Conservation (phyloP, 64 coral and sea anemone genomes). For the Stichodactyla mertensii region DNA sequence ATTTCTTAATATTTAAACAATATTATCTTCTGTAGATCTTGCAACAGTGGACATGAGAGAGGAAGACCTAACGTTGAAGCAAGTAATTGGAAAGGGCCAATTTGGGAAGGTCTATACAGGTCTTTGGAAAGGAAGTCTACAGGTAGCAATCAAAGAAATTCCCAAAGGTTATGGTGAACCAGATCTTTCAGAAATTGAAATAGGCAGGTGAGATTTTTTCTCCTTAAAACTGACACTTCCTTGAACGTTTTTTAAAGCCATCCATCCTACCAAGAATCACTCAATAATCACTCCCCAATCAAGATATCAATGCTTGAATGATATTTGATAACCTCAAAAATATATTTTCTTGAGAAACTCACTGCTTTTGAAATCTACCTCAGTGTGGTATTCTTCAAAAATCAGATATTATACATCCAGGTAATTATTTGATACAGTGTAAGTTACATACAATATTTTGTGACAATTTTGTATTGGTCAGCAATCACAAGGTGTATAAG, state of each 20-base stretch:
- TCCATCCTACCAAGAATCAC: too few relatives aligned
- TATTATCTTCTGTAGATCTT: neutral
- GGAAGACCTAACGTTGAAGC: neutral
- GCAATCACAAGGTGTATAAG: too few relatives aligned
- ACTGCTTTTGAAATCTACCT: too few relatives aligned
- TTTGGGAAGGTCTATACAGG: conserved; percentile 5
- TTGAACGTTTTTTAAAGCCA: neutral
- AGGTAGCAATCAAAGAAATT: conserved; percentile 39
- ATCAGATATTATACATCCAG: too few relatives aligned
- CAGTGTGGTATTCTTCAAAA: too few relatives aligned
- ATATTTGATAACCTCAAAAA: too few relatives aligned
- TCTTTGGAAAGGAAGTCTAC: conserved; percentile 28
- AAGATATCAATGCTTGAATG: too few relatives aligned
- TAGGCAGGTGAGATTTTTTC: conserved; percentile 25
- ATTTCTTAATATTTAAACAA: neutral
- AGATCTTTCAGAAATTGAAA: conserved; percentile 3
- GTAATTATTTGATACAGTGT: too few relatives aligned
- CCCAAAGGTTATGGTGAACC: conserved; percentile 26
- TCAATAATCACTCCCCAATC: too few relatives aligned
- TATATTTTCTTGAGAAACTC: too few relatives aligned
- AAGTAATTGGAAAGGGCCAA: conserved; percentile 29
- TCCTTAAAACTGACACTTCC: neutral
- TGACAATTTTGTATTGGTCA: too few relatives aligned
- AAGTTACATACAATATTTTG: too few relatives aligned
- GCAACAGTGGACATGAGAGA: neutral